Conservation (phyloP, 1,140 invertebrate genomes). For the Aporrectodea caliginosa region DNA sequence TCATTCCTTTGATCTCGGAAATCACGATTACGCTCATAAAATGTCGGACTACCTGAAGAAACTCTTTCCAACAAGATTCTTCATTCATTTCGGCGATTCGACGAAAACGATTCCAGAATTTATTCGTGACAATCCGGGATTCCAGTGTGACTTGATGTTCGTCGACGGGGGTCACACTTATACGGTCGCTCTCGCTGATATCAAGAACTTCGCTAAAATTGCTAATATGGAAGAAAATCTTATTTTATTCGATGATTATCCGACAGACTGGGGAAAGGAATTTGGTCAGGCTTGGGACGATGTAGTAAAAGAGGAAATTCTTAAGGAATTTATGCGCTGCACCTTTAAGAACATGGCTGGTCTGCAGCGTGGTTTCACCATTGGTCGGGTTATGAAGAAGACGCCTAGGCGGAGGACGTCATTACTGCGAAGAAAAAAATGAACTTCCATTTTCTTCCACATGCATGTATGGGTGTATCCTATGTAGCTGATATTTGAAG, state of each 20-base stretch:
- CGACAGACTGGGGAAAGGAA: conserved; percentile 17
- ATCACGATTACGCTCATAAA: conserved; percentile 16
- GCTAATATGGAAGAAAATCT: conserved; percentile 21
- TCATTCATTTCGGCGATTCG: conserved; percentile 23
- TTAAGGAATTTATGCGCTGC: background rate
- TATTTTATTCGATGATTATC: conserved; percentile 28
- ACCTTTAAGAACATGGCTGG: background rate
- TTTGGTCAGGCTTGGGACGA: conserved; percentile 18
- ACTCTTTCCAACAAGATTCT: background rate
- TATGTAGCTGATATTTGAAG: too few relatives aligned
- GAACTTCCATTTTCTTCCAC: too few relatives aligned
- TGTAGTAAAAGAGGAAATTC: background rate
- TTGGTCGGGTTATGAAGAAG: background rate
- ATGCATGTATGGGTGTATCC: too few relatives aligned
- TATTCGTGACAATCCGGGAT: background rate
- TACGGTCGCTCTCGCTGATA: conserved; percentile 13
- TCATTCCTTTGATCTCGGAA: conserved; percentile 28
- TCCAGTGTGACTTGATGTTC: conserved; percentile 28
- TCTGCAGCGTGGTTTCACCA: background rate
- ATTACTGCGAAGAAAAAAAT: background rate
- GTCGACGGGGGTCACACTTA: conserved; percentile 31
- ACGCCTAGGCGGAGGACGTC: background rate
- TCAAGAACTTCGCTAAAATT: conserved; percentile 17
- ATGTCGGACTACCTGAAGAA: conserved; percentile 28
- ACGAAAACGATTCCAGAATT: conserved; percentile 12